Evolutionary conservation across 2,113 vertebrate species (phyloP).

Genomic region (Phodopus roborovskii): DNA sequence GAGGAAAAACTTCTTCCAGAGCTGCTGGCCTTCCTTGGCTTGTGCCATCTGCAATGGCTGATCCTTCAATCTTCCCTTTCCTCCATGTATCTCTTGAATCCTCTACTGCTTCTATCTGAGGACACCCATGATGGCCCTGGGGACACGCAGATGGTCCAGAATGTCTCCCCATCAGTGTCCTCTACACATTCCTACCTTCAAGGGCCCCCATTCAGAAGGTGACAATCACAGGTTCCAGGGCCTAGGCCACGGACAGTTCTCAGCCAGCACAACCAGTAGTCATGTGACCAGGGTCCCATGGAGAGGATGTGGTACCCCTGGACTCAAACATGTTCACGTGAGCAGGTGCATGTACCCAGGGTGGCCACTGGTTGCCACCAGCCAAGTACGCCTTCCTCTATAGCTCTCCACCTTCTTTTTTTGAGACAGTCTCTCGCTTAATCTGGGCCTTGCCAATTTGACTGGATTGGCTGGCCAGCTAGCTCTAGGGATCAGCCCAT

Average conservation of each 20-base stretch:
- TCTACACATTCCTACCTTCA: not conserved
- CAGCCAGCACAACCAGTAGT: not conserved
- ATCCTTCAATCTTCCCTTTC: not conserved
- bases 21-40: not conserved
- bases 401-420: not conserved
- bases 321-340: not conserved
- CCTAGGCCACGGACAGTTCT: not conserved
- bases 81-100: rapidly evolving
- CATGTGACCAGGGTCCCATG: not conserved
- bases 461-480: not conserved
- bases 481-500: not conserved
- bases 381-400: too few relatives aligned
- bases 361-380: too few relatives aligned
- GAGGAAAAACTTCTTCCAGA: not conserved
- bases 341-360: not conserved
- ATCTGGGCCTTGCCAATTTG: too few relatives aligned
- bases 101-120: not conserved
- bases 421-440: not conserved
- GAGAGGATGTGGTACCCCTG: rapidly evolving
- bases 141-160: not conserved
- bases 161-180: rapidly evolving
- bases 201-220: not conserved
- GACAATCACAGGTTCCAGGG: not conserved
- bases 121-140: rapidly evolving
- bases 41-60: not conserved